Evolutionary conservation across 2,888 invertebrate species (phyloP).

Genomic region (Diploptera punctata): DNA sequence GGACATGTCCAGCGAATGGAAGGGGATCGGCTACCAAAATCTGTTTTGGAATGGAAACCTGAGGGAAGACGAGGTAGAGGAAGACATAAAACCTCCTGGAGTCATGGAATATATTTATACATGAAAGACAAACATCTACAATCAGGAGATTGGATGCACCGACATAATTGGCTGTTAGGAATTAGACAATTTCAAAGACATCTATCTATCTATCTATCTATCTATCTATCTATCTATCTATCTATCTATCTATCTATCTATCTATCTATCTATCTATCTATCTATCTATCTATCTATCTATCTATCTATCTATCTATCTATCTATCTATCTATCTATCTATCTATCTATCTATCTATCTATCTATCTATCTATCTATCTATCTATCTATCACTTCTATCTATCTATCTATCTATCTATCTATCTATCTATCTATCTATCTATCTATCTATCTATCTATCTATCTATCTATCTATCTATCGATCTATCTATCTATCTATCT

Average conservation of each 20-base stretch:
- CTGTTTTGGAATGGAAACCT: too few relatives aligned
- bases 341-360: background rate
- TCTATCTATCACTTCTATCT: too few relatives aligned
- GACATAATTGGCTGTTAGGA: too few relatives aligned
- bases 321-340: background rate
- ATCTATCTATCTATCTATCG: too few relatives aligned
- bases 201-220: background rate
- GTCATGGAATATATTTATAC: too few relatives aligned
- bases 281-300: background rate
- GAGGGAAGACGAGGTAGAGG: too few relatives aligned
- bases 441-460: background rate
- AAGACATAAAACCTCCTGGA: too few relatives aligned
- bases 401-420: background rate
- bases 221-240: background rate
- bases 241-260: background rate
- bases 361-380: background rate
- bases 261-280: background rate
- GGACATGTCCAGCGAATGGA: too few relatives aligned
- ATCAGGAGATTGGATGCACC: too few relatives aligned
- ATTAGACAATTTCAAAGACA: too few relatives aligned
- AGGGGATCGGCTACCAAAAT: too few relatives aligned
- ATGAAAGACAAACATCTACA: too few relatives aligned
- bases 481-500: background rate
- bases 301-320: background rate
- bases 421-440: background rate